These are phyloP conservation scores for Zootermopsis nevadensis DNA, from an alignment of 2,888 invertebrate genomes.

Conservation along the genomic window DNA sequence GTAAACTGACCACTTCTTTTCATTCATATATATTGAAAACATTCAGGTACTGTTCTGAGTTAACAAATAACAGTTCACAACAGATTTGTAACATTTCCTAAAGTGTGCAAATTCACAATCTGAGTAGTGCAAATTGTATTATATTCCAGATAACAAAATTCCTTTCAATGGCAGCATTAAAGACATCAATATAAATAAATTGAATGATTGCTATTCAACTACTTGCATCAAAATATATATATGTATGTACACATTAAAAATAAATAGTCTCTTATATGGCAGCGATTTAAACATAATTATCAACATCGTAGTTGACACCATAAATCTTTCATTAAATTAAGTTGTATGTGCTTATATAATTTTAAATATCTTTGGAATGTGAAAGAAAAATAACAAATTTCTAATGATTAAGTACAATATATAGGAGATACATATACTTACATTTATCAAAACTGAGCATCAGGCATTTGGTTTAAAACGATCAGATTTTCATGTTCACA, in stretches of 20 bases:
- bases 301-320: not conserved
- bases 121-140: not conserved
- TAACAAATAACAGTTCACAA: too few relatives aligned
- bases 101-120: not conserved
- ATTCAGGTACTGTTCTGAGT: too few relatives aligned
- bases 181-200: not conserved
- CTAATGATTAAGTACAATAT: not conserved
- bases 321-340: not conserved
- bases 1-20: too few relatives aligned
- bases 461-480: slow-evolving; percentile 22
- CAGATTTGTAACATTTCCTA: too few relatives aligned
- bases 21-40: too few relatives aligned
- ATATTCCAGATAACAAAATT: not conserved
- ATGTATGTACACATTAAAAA: slow-evolving; percentile 31
- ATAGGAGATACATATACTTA: not conserved
- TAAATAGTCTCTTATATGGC: slow-evolving; percentile 28
- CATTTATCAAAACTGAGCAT: not conserved
- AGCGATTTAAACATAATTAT: not conserved
- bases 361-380: slow-evolving; percentile 32
- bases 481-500: not conserved
- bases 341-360: not conserved
- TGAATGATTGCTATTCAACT: not conserved
- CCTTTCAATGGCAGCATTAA: not conserved
- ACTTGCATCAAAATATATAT: slow-evolving; percentile 8
- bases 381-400: not conserved